Conservation (phyloP, 2,888 invertebrate genomes). For the Drosophila pegasa region DNA sequence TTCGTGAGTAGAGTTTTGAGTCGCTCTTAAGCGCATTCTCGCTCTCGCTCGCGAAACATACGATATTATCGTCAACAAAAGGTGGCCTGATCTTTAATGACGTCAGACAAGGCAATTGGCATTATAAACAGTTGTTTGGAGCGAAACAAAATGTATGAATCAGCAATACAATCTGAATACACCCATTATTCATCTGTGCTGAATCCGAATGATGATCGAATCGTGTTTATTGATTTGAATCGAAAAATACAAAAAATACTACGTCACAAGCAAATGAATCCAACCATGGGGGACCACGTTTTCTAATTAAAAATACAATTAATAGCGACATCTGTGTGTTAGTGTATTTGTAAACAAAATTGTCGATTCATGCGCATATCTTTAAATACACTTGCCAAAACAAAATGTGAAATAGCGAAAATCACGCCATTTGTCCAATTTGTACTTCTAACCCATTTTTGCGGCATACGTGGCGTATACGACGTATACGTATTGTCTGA, state of each 20-base stretch:
- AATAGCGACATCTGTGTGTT: not conserved
- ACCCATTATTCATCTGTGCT: slow-evolving; percentile 7
- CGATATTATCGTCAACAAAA: slow-evolving; percentile 43
- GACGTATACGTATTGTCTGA: not conserved
- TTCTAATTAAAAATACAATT: slow-evolving; percentile 41
- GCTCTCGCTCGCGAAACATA: not conserved
- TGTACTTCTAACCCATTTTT: slow-evolving; percentile 31
- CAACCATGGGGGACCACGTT: not conserved
- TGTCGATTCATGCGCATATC: slow-evolving; percentile 40
- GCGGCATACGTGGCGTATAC: slow-evolving; percentile 48
- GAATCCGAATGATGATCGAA: slow-evolving; percentile 24
- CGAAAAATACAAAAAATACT: not conserved
- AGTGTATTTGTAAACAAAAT: slow-evolving; percentile 24
- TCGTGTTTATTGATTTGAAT: slow-evolving; percentile 3
- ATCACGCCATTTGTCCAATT: slow-evolving; percentile 64
- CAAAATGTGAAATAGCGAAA: slow-evolving; percentile 21
- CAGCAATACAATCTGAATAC: slow-evolving; percentile 7
- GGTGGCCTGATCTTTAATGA: slow-evolving; percentile 72
- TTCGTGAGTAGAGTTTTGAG: not conserved
- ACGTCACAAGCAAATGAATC: slow-evolving; percentile 18
- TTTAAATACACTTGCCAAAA: slow-evolving; percentile 51
- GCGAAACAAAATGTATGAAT: slow-evolving; percentile 27
- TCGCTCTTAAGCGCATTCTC: slow-evolving; percentile 3
- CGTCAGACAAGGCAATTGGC: slow-evolving; percentile 51
- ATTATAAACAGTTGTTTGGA: slow-evolving; percentile 39